Conservation (phyloP, 2,797 vertebrate genomes). For the Glossophaga mutica region DNA sequence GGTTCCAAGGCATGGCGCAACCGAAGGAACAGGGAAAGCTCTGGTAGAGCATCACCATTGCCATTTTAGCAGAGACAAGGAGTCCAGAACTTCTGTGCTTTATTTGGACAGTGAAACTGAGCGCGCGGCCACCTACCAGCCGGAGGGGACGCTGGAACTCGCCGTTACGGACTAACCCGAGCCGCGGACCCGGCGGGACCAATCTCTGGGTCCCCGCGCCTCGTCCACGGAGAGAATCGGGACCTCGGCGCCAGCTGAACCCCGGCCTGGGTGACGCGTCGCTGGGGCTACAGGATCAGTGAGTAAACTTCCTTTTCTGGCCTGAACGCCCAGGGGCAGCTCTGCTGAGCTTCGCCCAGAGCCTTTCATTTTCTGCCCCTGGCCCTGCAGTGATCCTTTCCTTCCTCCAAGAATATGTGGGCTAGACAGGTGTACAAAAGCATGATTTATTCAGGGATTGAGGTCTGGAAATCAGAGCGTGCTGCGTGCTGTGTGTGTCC, state of each 20-base stretch:
- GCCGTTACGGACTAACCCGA: background rate
- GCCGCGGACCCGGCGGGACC: background rate
- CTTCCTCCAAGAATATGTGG: background rate
- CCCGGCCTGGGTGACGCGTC: background rate
- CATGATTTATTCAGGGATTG: background rate
- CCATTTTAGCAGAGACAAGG: background rate
- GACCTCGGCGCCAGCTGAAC: background rate
- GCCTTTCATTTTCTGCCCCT: background rate
- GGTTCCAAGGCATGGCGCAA: background rate
- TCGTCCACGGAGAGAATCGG: background rate
- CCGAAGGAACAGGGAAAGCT: background rate
- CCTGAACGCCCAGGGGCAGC: background rate
- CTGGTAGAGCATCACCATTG: background rate
- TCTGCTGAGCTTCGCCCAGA: background rate
- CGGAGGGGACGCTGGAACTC: background rate
- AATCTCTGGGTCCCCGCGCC: accelerated
- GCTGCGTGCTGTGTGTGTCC: background rate
- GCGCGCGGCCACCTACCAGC: background rate
- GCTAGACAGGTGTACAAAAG: background rate
- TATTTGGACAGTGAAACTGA: background rate
- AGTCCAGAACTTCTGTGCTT: background rate
- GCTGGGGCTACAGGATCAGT: too few relatives aligned
- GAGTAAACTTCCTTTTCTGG: background rate
- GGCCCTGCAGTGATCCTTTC: background rate
- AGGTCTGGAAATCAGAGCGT: background rate